Percentiles rank a stretch among this genome's conserved stretches.
phyloP scores from a whole-genome alignment of 2,888 invertebrate species.

The Dorcus parallelipipedus region DNA sequence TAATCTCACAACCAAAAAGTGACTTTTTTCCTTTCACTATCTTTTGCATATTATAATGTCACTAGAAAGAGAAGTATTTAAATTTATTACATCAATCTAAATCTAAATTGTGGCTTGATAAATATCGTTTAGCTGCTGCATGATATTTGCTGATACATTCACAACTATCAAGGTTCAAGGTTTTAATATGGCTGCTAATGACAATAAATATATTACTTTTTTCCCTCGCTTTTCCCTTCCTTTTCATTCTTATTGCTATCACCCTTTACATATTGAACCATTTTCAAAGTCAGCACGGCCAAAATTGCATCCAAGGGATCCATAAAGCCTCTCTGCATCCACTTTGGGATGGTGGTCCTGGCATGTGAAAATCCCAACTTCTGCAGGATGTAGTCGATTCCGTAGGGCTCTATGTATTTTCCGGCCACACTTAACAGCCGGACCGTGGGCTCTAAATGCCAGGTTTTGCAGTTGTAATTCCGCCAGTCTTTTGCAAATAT shows the following conservation, averaged over 20 bases:
- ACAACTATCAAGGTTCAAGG: no score
- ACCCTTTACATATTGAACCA: conserved; percentile 54
- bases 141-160: no score
- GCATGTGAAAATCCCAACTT: conserved; percentile 97
- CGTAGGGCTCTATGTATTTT: conserved; percentile 96
- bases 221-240: conserved; percentile 1
- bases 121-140: no score
- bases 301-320: conserved; percentile 94
- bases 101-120: no score
- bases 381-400: conserved; percentile 96
- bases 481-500: conserved; percentile 81
- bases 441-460: conserved; percentile 95
- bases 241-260: conserved; percentile 29
- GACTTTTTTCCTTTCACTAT: no score
- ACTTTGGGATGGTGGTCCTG: conserved; percentile 97
- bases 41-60: no score
- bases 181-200: no score
- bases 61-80: no score
- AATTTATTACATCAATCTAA: no score
- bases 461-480: conserved; percentile 88
- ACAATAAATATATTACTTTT: background rate
- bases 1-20: no score
- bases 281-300: conserved; percentile 71
- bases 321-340: conserved; percentile 97
- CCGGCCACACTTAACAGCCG: conserved; percentile 62